Evolutionary conservation across 1,140 invertebrate species (phyloP), one percentile per base, ranked within the genome.

Genomic region (Parapsyche elsis): DNA sequence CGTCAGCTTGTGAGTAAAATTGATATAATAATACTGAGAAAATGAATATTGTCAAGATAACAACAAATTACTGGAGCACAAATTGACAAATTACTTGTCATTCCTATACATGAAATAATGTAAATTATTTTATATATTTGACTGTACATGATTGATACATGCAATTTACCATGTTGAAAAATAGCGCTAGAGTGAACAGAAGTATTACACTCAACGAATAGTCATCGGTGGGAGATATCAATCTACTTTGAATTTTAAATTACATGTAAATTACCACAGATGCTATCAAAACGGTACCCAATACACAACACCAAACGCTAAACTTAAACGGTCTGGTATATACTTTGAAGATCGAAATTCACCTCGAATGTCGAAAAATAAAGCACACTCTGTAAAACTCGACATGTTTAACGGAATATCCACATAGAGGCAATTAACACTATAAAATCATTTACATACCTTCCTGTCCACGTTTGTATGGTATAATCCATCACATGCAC

Each of bases 1-100:
- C 91, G 88, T 94, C 92, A 0, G 93, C 94, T 88, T 94, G n/a
- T 23, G 93, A 93, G 85, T 94, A 95, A 83, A 93, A 94, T 84
- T 94, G 93, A 85, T 91, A 93, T 10, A 93, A 84, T 19, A 91
- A 87, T 71, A 93, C 85, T 0, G 92, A 90, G 86, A 93, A 93
- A 0, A 93, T 67, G 75, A 94, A 91, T 7, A 92, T 90, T 0
- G 90, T 90, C 16, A 93, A 88, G 0, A 92, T 90, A 12, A 92
- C 86, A 19, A 93, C 88, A n/a, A n/a, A 46, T 92, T 90, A 14
- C 91, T 90, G 9, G 91, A 90, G 44, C 87, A 85, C 0, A n/a
- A n/a, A 90, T 87, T 16, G 83, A 84, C 10, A 90, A 88, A 67
- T 87, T 86, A 71, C 90, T 87, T 7, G 86, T 85, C 61, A 88